Percentiles rank a stretch among this genome's conserved stretches.
Conservation (phyloP, 1,140 invertebrate genomes). For the Idris sp. region DNA sequence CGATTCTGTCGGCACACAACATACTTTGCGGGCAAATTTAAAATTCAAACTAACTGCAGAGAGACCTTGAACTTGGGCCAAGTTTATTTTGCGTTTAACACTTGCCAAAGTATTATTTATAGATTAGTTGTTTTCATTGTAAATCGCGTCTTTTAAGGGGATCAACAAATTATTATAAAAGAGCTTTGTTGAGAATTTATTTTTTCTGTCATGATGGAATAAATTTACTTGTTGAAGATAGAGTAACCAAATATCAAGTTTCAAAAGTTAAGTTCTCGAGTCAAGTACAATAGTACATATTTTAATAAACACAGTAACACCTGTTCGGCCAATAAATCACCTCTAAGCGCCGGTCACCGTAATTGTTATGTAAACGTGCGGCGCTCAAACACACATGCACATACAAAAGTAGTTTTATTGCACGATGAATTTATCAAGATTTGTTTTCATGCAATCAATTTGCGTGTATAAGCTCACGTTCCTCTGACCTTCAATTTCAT, state of each 20-base stretch:
- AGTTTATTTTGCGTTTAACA: constrained; percentile 30
- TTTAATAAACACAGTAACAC: constrained; percentile 13
- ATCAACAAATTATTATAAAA: too few relatives aligned
- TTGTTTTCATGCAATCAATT: constrained; percentile 9
- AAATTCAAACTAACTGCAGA: not conserved
- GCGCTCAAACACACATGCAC: constrained; percentile 5
- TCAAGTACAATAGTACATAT: too few relatives aligned
- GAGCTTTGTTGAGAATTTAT: too few relatives aligned
- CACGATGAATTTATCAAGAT: constrained; percentile 15
- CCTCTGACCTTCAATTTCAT: constrained; percentile 9
- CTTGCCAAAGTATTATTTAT: constrained; percentile 39
- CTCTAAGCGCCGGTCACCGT: constrained; percentile 1
- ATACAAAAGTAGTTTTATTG: constrained; percentile 18
- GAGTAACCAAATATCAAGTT: too few relatives aligned
- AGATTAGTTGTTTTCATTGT: too few relatives aligned
- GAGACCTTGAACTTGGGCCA: constrained; percentile 54
- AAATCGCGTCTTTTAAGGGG: too few relatives aligned
- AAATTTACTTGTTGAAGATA: too few relatives aligned
- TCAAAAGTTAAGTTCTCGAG: too few relatives aligned
- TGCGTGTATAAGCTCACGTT: constrained; percentile 3
- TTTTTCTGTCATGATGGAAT: too few relatives aligned
- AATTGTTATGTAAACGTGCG: constrained; percentile 40
- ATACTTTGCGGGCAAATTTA: too few relatives aligned
- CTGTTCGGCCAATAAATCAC: constrained; percentile 9
- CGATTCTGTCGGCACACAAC: too few relatives aligned